These are phyloP conservation scores for Trisateles emortualis DNA, from an alignment of 2,888 invertebrate genomes.

Conservation along the genomic window DNA sequence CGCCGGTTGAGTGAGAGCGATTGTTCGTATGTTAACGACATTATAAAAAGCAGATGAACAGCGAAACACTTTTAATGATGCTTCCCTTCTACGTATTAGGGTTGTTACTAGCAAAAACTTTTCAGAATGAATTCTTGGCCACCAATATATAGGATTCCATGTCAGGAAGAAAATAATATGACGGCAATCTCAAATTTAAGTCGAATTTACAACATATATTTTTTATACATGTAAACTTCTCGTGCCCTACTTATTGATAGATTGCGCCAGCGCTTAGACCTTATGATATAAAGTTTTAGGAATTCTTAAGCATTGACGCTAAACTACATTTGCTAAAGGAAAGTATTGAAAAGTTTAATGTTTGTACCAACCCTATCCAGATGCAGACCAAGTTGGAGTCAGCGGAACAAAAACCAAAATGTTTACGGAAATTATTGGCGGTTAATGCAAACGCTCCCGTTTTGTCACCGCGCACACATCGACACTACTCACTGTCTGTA, in stretches of 20 bases:
- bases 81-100: neutral
- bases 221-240: too few species aligned
- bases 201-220: too few species aligned
- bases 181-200: too few species aligned
- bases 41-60: constrained; percentile 36
- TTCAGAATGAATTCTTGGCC: neutral
- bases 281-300: too few species aligned
- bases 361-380: neutral
- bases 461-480: constrained; percentile 22
- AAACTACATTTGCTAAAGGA: too few species aligned
- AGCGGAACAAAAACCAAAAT: constrained; percentile 24
- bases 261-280: too few species aligned
- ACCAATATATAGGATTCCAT: too few species aligned
- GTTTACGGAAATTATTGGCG: constrained; percentile 38
- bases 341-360: neutral
- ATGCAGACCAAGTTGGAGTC: neutral
- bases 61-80: constrained; percentile 31
- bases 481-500: neutral
- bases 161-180: too few species aligned
- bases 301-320: too few species aligned
- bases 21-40: constrained; percentile 32
- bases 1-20: neutral
- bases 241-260: too few species aligned
- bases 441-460: constrained; percentile 40
- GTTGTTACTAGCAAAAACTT: neutral